These are phyloP conservation scores for Netelia fuscicornis DNA, from an alignment of 2,888 invertebrate genomes.

Conservation along the genomic window DNA sequence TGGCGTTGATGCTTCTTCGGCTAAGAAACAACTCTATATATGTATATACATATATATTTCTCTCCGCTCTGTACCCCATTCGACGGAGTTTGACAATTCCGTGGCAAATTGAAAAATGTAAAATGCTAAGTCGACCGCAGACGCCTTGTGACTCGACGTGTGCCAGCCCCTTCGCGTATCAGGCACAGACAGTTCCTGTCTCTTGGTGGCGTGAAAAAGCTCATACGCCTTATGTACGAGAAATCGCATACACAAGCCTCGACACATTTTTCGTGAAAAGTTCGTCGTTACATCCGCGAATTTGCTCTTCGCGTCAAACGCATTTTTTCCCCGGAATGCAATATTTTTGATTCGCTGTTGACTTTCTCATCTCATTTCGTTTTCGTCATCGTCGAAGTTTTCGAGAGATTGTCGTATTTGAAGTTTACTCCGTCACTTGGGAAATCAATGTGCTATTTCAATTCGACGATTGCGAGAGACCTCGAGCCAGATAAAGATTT, in stretches of 20 bases:
- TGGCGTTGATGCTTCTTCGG: conserved; percentile 35
- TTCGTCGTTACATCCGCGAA: background rate
- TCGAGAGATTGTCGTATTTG: no score
- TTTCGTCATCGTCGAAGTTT: background rate
- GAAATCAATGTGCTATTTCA: conserved; percentile 44
- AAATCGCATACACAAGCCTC: background rate
- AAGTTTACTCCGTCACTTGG: conserved; percentile 32
- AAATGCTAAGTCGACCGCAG: conserved; percentile 71
- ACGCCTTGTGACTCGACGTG: conserved; percentile 8
- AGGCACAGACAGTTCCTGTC: background rate
- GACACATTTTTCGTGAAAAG: background rate
- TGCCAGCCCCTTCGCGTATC: background rate
- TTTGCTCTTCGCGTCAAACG: background rate
- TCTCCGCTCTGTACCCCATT: background rate
- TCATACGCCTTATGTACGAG: background rate
- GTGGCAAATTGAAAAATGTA: conserved; percentile 78
- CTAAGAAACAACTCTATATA: conserved; percentile 10
- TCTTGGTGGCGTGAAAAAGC: background rate
- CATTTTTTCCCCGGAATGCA: background rate
- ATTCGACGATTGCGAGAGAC: background rate
- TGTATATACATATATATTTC: background rate
- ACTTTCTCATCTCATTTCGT: background rate
- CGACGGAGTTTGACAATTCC: conserved; percentile 69
- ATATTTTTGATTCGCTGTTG: background rate
- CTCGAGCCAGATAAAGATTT: background rate